Conservation (phyloP, 2,888 invertebrate genomes). For the Polydrusus tereticollis region DNA sequence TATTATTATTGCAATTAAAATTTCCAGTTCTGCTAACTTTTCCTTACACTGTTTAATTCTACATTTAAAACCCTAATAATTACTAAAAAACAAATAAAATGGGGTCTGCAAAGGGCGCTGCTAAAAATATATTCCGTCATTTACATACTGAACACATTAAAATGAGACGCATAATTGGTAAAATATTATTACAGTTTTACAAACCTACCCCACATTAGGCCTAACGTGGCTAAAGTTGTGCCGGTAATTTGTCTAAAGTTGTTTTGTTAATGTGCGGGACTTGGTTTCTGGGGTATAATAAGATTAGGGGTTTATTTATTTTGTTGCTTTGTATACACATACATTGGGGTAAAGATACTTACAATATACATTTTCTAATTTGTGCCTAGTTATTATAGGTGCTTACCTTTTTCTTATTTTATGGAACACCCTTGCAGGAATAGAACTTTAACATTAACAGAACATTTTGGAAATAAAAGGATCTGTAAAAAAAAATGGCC, state of each 20-base stretch:
- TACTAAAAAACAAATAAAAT: neutral
- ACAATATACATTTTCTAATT: too few relatives aligned
- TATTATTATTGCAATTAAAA: too few relatives aligned
- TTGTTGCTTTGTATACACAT: neutral
- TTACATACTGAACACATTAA: neutral
- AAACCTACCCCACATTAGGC: neutral
- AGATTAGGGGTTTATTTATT: neutral
- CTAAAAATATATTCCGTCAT: neutral
- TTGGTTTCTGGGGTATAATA: neutral
- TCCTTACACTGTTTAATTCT: neutral
- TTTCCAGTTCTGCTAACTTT: neutral
- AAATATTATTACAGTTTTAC: slow-evolving; percentile 6
- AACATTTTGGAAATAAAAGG: too few relatives aligned
- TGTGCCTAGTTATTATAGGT: too few relatives aligned
- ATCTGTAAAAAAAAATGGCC: too few relatives aligned
- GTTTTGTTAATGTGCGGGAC: neutral
- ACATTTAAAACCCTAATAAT: neutral
- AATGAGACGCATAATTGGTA: neutral
- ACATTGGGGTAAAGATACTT: too few relatives aligned
- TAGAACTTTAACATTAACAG: too few relatives aligned
- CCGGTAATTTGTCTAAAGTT: neutral
- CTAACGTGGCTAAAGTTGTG: slow-evolving; percentile 4
- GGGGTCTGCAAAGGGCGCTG: neutral
- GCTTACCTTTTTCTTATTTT: too few relatives aligned
- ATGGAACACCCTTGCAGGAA: too few relatives aligned